Evolutionary conservation across 35 echinoderm and acorn worm genomes (phyloP), one percentile per base, ranked within the genome.

Genomic region (Strongylocentrotus purpuratus): DNA sequence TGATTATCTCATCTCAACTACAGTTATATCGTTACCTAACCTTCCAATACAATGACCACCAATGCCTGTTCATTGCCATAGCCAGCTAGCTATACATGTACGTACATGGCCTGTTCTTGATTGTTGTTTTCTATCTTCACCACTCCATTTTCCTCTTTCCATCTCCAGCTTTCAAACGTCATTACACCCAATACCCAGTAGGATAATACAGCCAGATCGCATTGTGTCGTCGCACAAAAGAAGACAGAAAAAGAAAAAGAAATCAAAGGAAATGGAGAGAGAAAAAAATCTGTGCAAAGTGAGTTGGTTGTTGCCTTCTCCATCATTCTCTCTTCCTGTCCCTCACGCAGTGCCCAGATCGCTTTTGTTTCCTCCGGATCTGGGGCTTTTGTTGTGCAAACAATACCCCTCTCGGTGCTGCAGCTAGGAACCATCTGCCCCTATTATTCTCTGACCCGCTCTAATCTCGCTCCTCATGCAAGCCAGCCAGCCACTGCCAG

Each of bases 281-380:
- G 25, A 78, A 71, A 78, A 78, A 78, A 78, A 78, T 78, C 65
- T 22, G 65, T 78, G 65, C 65, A 18, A 78, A 78, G 65, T 78
- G 65, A 78, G 65, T 7, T 78, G n/a, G 65, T 78, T n/a, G 7
- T 25, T 78, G 65, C 22, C 65, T 78, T 78, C 20, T 22, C 65
- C 65, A 78, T 78, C 65, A 78, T 78, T 28, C 22, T 4, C 20
- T 78, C 65, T 78, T 78, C 65, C 65, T 78, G 65, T 78, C 22
- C 65, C 65, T 25, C 65, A 28, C 65, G 65, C 65, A 28, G 22
- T 78, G 28, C 65, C 65, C 65, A 78, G n/a, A 78, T 89, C 87
- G 22, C 87, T 89, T 89, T 89, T 89, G 87, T 89, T 89, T 89
- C 87, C 87, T 89, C 87, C 87, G 87, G 87, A 89, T 89, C 87